Percentiles rank a stretch among this genome's conserved stretches.
phyloP scores from a whole-genome alignment of 2,888 invertebrate genomes.

The Meandrusa payeni region DNA sequence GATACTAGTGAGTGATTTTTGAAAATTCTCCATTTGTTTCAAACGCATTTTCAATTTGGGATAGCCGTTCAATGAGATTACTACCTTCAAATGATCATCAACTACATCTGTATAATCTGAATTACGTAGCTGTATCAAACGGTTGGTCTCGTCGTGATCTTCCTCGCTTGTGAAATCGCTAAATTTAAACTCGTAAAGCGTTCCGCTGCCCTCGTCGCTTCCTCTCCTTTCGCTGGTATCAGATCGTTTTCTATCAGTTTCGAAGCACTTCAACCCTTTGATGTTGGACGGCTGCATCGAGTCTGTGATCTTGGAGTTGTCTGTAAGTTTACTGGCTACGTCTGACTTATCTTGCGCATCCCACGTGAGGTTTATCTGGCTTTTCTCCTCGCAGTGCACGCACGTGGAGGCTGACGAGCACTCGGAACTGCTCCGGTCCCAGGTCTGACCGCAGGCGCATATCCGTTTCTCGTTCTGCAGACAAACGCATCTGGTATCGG shows the following conservation, averaged over 20 bases:
- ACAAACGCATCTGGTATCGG: constrained; percentile 51
- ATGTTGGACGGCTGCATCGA: constrained; percentile 15
- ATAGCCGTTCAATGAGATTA: constrained; percentile 60
- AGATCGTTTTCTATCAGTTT: constrained; percentile 41
- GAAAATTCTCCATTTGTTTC: constrained; percentile 59
- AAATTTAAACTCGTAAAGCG: constrained; percentile 51
- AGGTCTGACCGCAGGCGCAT: constrained; percentile 54
- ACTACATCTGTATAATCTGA: constrained; percentile 62
- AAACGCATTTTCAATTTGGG: constrained; percentile 64
- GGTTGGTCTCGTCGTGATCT: constrained; percentile 58
- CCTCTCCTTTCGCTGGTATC: constrained; percentile 43
- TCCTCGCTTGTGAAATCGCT: constrained; percentile 57
- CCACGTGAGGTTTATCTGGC: constrained; percentile 22
- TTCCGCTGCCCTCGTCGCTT: constrained; percentile 37
- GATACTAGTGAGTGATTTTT: constrained; percentile 52
- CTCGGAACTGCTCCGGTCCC: constrained; percentile 44
- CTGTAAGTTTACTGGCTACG: constrained; percentile 33
- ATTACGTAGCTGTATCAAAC: constrained; percentile 56
- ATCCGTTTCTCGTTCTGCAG: constrained; percentile 57
- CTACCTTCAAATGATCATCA: constrained; percentile 58
- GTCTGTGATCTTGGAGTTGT: constrained; percentile 13
- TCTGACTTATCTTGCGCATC: constrained; percentile 45
- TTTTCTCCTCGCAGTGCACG: constrained; percentile 52
- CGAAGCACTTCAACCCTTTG: too few relatives aligned
- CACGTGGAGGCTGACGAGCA: constrained; percentile 66